Evolutionary conservation across 2,888 invertebrate genomes (phyloP).

Genomic region (Nemapogon koenigi): DNA sequence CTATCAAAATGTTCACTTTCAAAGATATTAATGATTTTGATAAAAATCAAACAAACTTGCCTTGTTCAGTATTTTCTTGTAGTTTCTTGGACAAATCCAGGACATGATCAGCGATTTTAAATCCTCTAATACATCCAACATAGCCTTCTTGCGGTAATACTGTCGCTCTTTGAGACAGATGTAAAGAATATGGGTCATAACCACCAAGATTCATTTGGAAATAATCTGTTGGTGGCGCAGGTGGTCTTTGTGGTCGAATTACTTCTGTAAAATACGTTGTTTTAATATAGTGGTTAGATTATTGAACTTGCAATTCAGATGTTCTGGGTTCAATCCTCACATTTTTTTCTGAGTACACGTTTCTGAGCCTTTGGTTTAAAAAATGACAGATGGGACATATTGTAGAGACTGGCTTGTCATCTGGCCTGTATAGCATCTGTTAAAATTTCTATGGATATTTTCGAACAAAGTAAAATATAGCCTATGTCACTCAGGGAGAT

Average conservation of each 20-base stretch:
- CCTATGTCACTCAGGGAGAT: too few relatives aligned
- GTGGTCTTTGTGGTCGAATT: slow-evolving; percentile 85
- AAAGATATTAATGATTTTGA: neutral
- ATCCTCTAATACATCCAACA: slow-evolving; percentile 85
- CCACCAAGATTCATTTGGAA: slow-evolving; percentile 90
- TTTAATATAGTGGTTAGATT: too few relatives aligned
- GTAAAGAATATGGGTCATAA: slow-evolving; percentile 77
- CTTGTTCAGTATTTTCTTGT: slow-evolving; percentile 71
- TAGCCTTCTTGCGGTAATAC: slow-evolving; percentile 71
- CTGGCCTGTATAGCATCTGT: too few relatives aligned
- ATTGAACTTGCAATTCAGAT: too few relatives aligned
- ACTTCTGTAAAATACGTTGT: slow-evolving; percentile 81
- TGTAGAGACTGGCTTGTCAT: too few relatives aligned
- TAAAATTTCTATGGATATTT: too few relatives aligned
- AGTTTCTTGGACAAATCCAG: slow-evolving; percentile 80
- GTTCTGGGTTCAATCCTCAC: too few relatives aligned
- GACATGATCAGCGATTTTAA: slow-evolving; percentile 82
- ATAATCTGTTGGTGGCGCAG: slow-evolving; percentile 88
- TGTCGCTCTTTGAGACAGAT: slow-evolving; percentile 39
- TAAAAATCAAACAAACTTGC: slow-evolving; percentile 40
- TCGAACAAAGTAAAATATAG: too few relatives aligned
- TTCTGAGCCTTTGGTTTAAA: too few relatives aligned
- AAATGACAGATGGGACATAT: too few relatives aligned
- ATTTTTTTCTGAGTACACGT: too few relatives aligned
- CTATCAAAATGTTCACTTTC: too few relatives aligned